A percentile compares a stretch with the other conserved stretches of the same genome.
phyloP scores from a whole-genome alignment of 2,113 vertebrate genomes.

The Zosterops japonicus region DNA sequence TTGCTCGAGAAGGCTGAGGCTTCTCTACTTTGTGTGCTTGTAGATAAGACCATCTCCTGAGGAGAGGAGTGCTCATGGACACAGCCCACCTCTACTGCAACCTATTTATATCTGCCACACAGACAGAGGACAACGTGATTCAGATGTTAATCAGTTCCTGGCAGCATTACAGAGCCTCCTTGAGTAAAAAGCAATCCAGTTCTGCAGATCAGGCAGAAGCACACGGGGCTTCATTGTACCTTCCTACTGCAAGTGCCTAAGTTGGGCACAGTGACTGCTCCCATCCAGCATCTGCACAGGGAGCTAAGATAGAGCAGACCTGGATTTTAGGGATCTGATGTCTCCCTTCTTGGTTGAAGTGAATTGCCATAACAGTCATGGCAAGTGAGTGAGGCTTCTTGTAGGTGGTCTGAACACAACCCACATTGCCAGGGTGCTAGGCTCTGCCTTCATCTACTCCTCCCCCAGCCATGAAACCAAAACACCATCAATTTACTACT shows the following conservation, averaged over 20 bases:
- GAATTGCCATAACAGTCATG: background rate
- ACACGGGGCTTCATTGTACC: background rate
- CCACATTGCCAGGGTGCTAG: background rate
- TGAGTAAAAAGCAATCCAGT: background rate
- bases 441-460: conserved; percentile 20
- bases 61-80: background rate
- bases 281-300: background rate
- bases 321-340: background rate
- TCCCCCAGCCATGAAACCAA: conserved; percentile 31
- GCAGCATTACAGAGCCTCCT: background rate
- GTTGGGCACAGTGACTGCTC: background rate
- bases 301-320: background rate
- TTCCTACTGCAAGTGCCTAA: background rate
- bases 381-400: background rate
- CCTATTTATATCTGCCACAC: conserved; percentile 9
- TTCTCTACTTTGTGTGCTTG: background rate
- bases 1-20: background rate
- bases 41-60: background rate
- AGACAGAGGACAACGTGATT: conserved; percentile 1
- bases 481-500: conserved; percentile 11
- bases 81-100: background rate
- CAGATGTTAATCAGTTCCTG: conserved; percentile 35
- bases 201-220: conserved; percentile 4
- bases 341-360: background rate
- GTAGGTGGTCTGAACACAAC: conserved; percentile 35